Evolutionary conservation across 1,140 invertebrate species (phyloP), one percentile per base, ranked within the genome.

Genomic region (Hesperophylax magnus): DNA sequence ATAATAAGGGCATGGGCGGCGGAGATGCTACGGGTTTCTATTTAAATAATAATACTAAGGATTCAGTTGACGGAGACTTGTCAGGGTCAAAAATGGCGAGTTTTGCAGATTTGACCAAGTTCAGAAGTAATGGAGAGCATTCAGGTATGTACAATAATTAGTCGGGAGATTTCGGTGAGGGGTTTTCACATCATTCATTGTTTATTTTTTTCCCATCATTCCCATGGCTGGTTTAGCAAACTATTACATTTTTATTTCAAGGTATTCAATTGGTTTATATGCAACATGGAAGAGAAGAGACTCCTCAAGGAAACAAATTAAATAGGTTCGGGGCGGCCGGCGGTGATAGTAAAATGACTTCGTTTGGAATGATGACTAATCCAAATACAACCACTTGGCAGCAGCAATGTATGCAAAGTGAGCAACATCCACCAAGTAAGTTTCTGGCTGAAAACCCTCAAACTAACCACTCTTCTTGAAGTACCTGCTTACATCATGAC

Each of bases 301-400:
- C 87, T 89, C 17, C 39, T 67, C 65, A 60, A 31, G 81, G 81
- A 74, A 79, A 56, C 34, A 81, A 84, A 81, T 58, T 81, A 31
- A 88, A 22, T 79, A 58, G 74, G 18, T 82, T 76, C 78, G 84
- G 80, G 0, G 91, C 90, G 63, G 89, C 89, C 9, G 85, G 86
- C 39, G 80, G 85, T 0, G 93, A 93, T 56, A 94, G 94, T 86
- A 95, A 93, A 84, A 91, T 91, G 4, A 93, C 76, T 20, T 81
- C 82, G 22, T 83, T 83, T 52, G 77, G 76, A 93, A 24, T 94
- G 15, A 87, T 96, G 53, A 91, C 93, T 4, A 39, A 39, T 39
- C 34, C 34, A 39, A 96, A 94, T 86, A 96, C 95, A 1, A 97
- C 96, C 15, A 97, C 96, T n/a, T 97, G 96, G 96, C 95, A 97